phyloP scores from a whole-genome alignment of 1,140 invertebrate genomes.

The Zelostemma sp. region DNA sequence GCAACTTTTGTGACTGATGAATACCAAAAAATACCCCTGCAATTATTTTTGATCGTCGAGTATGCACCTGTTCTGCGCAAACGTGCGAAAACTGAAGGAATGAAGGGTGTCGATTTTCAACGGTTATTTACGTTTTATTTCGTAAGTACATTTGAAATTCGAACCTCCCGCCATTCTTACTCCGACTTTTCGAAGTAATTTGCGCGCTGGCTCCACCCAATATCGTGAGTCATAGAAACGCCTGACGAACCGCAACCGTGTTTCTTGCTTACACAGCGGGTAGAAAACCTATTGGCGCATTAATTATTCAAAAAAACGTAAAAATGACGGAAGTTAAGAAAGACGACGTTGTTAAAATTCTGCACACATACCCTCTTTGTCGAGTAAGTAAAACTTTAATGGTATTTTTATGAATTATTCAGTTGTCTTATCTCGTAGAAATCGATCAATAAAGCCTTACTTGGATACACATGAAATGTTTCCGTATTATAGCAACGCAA shows the following conservation, averaged over 20 bases:
- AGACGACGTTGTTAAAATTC: slow-evolving; percentile 65
- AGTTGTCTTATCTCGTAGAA: not conserved
- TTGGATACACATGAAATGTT: slow-evolving; percentile 3
- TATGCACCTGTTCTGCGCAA: slow-evolving; percentile 58
- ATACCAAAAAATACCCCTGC: slow-evolving; percentile 51
- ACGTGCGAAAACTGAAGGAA: slow-evolving; percentile 43
- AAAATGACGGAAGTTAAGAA: slow-evolving; percentile 67
- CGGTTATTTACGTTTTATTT: too few species aligned
- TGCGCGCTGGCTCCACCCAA: not conserved
- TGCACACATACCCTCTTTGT: slow-evolving; percentile 66
- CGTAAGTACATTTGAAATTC: too few species aligned
- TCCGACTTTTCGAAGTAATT: too few species aligned
- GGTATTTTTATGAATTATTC: slow-evolving; percentile 1
- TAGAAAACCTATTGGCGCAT: not conserved
- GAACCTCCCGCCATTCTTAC: too few species aligned
- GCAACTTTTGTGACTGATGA: slow-evolving; percentile 60
- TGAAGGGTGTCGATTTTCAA: not conserved
- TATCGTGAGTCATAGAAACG: slow-evolving; percentile 34
- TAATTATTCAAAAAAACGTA: slow-evolving; percentile 19
- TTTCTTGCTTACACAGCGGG: slow-evolving; percentile 6
- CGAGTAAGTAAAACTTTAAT: slow-evolving; percentile 56
- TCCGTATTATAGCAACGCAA: too few species aligned
- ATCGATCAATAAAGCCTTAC: slow-evolving; percentile 28
- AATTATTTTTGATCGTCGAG: slow-evolving; percentile 7
- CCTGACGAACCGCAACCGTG: slow-evolving; percentile 42